Percentiles rank a stretch among this genome's conserved stretches.
Conservation (phyloP, 1,140 invertebrate genomes). For the Habropoda laboriosa region DNA sequence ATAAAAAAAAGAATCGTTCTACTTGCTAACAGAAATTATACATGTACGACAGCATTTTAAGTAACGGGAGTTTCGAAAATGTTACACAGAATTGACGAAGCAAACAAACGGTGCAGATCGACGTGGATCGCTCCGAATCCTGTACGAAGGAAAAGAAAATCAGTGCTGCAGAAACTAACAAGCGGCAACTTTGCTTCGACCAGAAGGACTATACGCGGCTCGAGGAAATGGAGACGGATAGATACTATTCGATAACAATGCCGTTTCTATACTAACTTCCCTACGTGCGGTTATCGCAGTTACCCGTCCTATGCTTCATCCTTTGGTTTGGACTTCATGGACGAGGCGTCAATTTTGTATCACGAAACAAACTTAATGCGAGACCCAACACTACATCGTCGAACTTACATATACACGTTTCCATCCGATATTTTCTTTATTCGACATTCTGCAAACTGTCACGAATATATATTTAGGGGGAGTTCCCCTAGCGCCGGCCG, state of each 20-base stretch:
- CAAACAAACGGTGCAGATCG: not conserved
- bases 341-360: constrained; percentile 14
- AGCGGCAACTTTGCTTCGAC: constrained; percentile 24
- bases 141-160: constrained; percentile 8
- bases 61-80: not conserved
- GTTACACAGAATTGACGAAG: not conserved
- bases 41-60: not conserved
- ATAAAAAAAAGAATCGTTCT: no score
- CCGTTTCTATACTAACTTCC: constrained; percentile 41
- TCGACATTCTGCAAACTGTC: no score
- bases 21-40: no score
- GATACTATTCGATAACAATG: constrained; percentile 49
- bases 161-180: constrained; percentile 27
- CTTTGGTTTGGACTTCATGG: constrained; percentile 10
- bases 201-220: not conserved
- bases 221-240: constrained; percentile 48
- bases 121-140: not conserved
- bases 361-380: not conserved
- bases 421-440: no score
- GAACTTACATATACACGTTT: no score
- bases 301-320: constrained; percentile 17
- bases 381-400: no score
- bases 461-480: no score
- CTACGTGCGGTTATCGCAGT: constrained; percentile 40
- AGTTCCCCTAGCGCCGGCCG: no score